Conservation (phyloP, 1,140 invertebrate species). For the Oreohelix idahoensis region DNA sequence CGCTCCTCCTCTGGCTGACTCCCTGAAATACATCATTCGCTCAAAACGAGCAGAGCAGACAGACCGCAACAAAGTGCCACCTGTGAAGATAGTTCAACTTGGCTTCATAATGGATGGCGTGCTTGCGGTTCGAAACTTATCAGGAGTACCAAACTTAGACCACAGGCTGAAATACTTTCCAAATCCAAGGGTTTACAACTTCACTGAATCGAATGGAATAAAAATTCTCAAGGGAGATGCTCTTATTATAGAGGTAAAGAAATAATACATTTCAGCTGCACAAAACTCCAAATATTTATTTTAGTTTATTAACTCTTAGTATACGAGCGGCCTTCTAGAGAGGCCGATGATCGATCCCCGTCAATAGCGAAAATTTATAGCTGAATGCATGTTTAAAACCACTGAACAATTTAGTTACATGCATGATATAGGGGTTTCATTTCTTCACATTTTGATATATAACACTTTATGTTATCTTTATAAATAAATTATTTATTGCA, state of each 20-base stretch:
- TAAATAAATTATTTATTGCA: too few relatives aligned
- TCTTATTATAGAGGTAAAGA: slow-evolving; percentile 88
- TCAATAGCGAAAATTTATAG: too few relatives aligned
- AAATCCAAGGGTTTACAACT: slow-evolving; percentile 92
- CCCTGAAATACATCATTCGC: slow-evolving; percentile 42
- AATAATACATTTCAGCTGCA: background rate
- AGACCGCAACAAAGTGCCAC: background rate
- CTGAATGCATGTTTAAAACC: too few relatives aligned
- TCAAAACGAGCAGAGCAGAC: slow-evolving; percentile 41
- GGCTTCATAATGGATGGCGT: slow-evolving; percentile 98
- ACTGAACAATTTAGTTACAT: too few relatives aligned
- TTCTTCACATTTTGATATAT: too few relatives aligned
- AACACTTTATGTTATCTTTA: too few relatives aligned
- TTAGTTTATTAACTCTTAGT: too few relatives aligned
- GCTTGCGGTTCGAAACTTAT: slow-evolving; percentile 87
- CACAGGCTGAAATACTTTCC: slow-evolving; percentile 89
- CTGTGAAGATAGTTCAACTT: slow-evolving; percentile 76
- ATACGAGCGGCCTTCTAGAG: too few relatives aligned
- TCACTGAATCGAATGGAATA: slow-evolving; percentile 80
- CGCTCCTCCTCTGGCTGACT: slow-evolving; percentile 85
- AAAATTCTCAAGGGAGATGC: slow-evolving; percentile 96
- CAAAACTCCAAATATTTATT: too few relatives aligned
- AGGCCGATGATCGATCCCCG: too few relatives aligned
- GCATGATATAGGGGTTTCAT: too few relatives aligned
- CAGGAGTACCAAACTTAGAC: slow-evolving; percentile 85